Base-by-base conservation (phyloP, 2,113 vertebrate species). In the Hystrix cristata region DNA sequence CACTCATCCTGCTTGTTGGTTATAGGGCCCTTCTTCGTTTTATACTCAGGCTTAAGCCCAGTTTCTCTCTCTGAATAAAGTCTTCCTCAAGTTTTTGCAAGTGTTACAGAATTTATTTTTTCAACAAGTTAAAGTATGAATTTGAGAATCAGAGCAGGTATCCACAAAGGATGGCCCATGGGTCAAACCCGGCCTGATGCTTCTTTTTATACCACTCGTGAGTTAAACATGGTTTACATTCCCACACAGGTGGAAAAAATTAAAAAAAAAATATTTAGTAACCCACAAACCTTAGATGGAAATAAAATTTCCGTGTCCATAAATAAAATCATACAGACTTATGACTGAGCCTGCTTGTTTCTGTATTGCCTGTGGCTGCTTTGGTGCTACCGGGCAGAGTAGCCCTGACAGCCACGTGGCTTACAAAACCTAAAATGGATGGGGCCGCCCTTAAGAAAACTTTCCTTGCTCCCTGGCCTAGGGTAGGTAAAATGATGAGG, bases 261-360 rank as follows among this genome's bases (percentile, higher is more conserved):
- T 74, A 67, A 2, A 5, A 16, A 31, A 74, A 65, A 79, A n/a
- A 87, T 57, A 57, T 83, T 90, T 90, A 65, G 34, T 90, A 80
- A 71, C 92, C 48, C 21, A 19, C 59, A 86, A 72, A 38, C 16
- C 15, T 86, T 43, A 46, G 12, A 29, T 53, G 89, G 62, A 96
- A 91, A 91, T 80, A 46, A 38, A 38, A 74, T 51, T 78, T 87
- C 57, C 60, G 9, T 25, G 29, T n/a, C 38, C 14, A 11, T 64
- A 67, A 16, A 57, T 74, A 53, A 59, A 55, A 25, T 91, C 48
- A 9, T 51, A 5, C 0, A n/a, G 46, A 53, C 2, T 72, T 0
- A 31, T 1, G 23, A 38, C 31, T 10, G 34, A 1, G 7, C 34
- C 43, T 7, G 0, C 38, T 64, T 72, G 64, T 65, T 90, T 83